Evolutionary conservation across 2,888 invertebrate species (phyloP), one percentile per base, ranked within the genome.

Genomic region (Drosophila mettleri): DNA sequence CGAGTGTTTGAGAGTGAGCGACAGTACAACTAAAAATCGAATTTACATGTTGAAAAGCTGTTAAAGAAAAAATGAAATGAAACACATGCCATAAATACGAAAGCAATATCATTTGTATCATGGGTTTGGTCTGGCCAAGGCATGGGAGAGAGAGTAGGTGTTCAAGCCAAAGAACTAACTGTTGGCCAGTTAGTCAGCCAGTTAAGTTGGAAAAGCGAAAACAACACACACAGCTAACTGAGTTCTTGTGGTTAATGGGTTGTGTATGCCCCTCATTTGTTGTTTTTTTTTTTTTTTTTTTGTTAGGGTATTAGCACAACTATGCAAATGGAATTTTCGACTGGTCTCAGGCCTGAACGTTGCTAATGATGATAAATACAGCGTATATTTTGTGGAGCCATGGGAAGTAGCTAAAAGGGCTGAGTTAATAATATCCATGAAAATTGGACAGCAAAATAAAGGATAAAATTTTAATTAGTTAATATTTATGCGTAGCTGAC

Each of bases 21-120:
- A 41, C 38, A 46, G 58, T 41, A 69, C 67, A 71, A 78, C 70
- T 70, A 74, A 69, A 67, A 86, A 84, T 84, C 87, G 83, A 84
- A 84, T 84, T 86, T 86, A 86, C 88, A 88, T 85, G 86, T 69
- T 85, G 74, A 86, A 78, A 70, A 61, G 80, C 84, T 84, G 86
- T 84, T 74, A 77, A 73, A 83, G 22, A 57, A 57, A 68, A 65
- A 78, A 69, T 61, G 78, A 69, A 78, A 70, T 67, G 78, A 49
- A 61, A 70, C 62, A 70, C 73, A 65, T 61, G 55, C 67, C 65
- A 72, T 85, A 82, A 84, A 84, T 85, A 72, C 70, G 52, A 87
- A 87, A 71, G 76, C 88, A 85, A 87, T 76, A 74, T 71, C 60
- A 69, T 79, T 82, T 73, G 48, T 74, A 63, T 63, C 59, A 46